Evolutionary conservation across 2,797 vertebrate genomes (phyloP).

Genomic region (Betta splendens): DNA sequence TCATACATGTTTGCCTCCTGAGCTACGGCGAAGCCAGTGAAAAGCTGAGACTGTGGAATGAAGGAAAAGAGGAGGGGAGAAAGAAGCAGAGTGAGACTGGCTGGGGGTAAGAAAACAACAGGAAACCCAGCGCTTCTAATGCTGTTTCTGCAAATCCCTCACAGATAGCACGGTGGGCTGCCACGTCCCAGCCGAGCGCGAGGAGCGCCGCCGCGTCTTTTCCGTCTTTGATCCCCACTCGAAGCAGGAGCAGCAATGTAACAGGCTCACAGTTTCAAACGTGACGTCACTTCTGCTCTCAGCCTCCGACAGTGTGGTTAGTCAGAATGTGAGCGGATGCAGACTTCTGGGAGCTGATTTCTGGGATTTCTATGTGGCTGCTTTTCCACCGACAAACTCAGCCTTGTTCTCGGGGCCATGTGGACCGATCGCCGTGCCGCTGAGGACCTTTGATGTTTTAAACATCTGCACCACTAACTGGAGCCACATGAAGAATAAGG

Average conservation of each 20-base stretch:
- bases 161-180: constrained; percentile 56
- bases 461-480: constrained; percentile 73
- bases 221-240: constrained; percentile 41
- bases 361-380: constrained; percentile 62
- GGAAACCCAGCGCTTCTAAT: constrained; percentile 73
- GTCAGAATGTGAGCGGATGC: constrained; percentile 80
- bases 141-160: constrained; percentile 72
- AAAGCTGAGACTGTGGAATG: constrained; percentile 72
- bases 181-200: constrained; percentile 40
- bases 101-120: constrained; percentile 75
- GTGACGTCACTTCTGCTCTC: constrained; percentile 80
- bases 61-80: constrained; percentile 81
- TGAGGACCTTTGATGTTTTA: constrained; percentile 63
- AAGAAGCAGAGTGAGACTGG: constrained; percentile 57
- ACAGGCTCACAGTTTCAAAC: constrained; percentile 52
- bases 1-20: constrained; percentile 28
- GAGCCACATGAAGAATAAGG: constrained; percentile 99
- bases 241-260: constrained; percentile 33
- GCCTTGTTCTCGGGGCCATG: constrained; percentile 57
- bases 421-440: constrained; percentile 65
- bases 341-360: constrained; percentile 66
- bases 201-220: constrained; percentile 16
- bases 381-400: constrained; percentile 46
- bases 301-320: constrained; percentile 67
- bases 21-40: constrained; percentile 57